Percentiles rank a stretch among this genome's conserved stretches.
phyloP scores from a whole-genome alignment of 2,888 invertebrate species.

The Caradrina clavipalpis region DNA sequence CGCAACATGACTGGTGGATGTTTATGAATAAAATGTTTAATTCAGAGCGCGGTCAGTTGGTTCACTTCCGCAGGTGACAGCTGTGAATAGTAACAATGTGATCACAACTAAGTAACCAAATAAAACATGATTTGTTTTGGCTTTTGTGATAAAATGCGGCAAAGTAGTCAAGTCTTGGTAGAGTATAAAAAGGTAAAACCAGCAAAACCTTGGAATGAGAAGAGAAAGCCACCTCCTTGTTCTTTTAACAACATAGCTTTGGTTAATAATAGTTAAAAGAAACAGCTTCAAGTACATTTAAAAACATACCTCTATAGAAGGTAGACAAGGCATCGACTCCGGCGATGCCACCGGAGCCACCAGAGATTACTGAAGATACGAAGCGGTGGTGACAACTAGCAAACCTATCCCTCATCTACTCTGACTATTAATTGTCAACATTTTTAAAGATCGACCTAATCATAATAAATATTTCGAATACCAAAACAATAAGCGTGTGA shows the following conservation, averaged over 20 bases:
- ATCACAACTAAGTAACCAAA: not conserved
- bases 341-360: no score
- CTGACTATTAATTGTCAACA: no score
- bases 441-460: no score
- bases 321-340: no score
- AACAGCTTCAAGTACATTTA: no score
- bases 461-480: no score
- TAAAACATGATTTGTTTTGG: not conserved
- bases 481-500: not conserved
- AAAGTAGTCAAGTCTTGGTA: not conserved
- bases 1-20: not conserved
- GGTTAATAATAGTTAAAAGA: no score
- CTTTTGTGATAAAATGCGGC: not conserved
- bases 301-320: no score
- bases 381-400: not conserved
- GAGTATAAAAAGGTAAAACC: not conserved
- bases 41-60: not conserved
- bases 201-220: not conserved
- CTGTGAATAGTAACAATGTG: not conserved
- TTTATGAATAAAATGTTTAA: slow-evolving; percentile 9
- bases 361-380: no score
- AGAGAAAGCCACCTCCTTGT: no score
- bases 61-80: not conserved
- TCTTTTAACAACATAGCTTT: no score
- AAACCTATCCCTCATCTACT: not conserved